A percentile compares a stretch with the other conserved stretches of the same genome.
Conservation (phyloP, 92 coral and sea anemone species). For the Pocillopora grandis region DNA sequence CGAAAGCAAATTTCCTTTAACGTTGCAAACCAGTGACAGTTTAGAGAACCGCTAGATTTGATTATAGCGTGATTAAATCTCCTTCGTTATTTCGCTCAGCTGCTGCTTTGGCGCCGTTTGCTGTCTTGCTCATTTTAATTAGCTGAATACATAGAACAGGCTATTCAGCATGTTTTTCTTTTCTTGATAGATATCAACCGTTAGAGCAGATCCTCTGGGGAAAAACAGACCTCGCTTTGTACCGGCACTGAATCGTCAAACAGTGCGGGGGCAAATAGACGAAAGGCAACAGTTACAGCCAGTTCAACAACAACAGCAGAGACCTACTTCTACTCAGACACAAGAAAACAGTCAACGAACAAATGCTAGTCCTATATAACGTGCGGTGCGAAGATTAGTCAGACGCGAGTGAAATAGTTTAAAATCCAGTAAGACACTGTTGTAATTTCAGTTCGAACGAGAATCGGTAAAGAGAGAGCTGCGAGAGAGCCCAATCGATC, state of each 20-base stretch:
- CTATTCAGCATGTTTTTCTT: neutral
- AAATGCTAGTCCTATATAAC: conserved; percentile 8
- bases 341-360: neutral
- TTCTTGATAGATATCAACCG: conserved; percentile 24
- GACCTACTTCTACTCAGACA: neutral
- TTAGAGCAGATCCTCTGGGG: conserved; percentile 35
- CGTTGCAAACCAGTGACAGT: no score
- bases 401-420: neutral
- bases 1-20: no score
- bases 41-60: no score
- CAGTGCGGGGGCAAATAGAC: conserved; percentile 11
- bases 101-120: no score
- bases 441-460: no score
- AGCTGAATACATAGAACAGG: no score
- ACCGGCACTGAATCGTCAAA: conserved; percentile 1
- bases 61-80: no score
- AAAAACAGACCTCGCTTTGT: conserved; percentile 34
- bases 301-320: neutral
- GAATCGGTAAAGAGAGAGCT: no score
- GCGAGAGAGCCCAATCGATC: no score
- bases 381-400: neutral
- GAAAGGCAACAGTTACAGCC: conserved; percentile 14
- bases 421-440: neutral
- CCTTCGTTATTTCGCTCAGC: no score
- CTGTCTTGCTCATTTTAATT: no score